Percentiles rank a stretch among this genome's conserved stretches.
phyloP scores from a whole-genome alignment of 2,888 invertebrate species.

The Conops quadrifasciatus region DNA sequence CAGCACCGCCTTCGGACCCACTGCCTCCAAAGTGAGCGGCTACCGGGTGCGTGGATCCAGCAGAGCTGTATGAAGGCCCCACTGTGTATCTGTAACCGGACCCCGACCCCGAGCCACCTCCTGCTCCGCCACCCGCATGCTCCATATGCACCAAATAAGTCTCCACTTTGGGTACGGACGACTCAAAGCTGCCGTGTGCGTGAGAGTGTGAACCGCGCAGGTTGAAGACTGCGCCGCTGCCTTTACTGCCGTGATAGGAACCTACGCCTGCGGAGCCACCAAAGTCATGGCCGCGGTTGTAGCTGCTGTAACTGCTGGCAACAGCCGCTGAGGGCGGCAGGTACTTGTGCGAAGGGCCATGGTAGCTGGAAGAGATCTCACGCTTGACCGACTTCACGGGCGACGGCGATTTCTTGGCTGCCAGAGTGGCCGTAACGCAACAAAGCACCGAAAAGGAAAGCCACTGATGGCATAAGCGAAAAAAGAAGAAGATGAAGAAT shows the following conservation, averaged over 20 bases:
- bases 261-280: constrained; percentile 38
- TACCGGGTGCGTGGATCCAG: constrained; percentile 12
- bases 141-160: constrained; percentile 51
- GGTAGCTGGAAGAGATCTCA: constrained; percentile 53
- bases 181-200: constrained; percentile 13
- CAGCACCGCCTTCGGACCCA: constrained; percentile 1
- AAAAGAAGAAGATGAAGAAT: neutral
- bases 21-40: constrained; percentile 6
- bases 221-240: constrained; percentile 22
- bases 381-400: constrained; percentile 49
- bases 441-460: constrained; percentile 28
- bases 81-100: constrained; percentile 25
- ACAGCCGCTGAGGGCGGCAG: constrained; percentile 47
- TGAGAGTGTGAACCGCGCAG: constrained; percentile 9
- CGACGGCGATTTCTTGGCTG: constrained; percentile 32
- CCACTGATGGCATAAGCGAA: constrained; percentile 9
- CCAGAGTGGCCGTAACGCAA: constrained; percentile 27
- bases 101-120: constrained; percentile 15
- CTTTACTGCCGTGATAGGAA: constrained; percentile 41
- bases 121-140: constrained; percentile 16
- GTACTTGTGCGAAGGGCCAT: constrained; percentile 58
- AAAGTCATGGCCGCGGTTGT: constrained; percentile 26
- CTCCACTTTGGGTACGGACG: constrained; percentile 50
- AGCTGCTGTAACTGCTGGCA: constrained; percentile 26
- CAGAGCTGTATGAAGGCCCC: constrained; percentile 1